Evolutionary conservation across 2,113 vertebrate genomes (phyloP), one percentile per base, ranked within the genome.

Genomic region (Varanus salvator): DNA sequence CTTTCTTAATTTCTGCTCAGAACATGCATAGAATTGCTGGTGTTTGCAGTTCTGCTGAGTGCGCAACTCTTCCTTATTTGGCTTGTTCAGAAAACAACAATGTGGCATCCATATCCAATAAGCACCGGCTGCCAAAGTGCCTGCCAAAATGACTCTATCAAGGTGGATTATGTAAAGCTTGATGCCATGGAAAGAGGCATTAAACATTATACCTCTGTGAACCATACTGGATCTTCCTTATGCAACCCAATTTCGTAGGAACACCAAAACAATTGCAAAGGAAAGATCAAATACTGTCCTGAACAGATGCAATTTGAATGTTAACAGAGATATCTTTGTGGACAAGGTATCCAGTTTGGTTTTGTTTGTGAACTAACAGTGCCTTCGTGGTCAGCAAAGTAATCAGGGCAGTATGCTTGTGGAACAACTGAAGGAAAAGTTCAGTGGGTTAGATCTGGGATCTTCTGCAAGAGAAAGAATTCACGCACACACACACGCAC

Each of bases 21-120:
- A 95, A 91, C 31, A 31, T 27, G 66, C 96, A 89, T 92, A 93
- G 94, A 94, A 92, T 92, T 87, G 94, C 82, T 88, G 91, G 89
- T 91, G 54, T 34, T 86, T 95, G 34, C 93, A 87, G 94, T 87
- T 94, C 91, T 94, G 54, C 93, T 82, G 94, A 93, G 91, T 85
- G 95, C 94, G n/a, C 90, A 94, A 91, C 54, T 82, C 9, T 86
- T 44, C 38, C 23, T 71, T 85, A 89, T 84, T 90, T 92, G 81
- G 69, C 95, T 96, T 94, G 9, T 25, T 92, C 80, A 92, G 82
- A 72, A 91, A 95, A 87, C 72, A 93, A 19, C 17, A 90, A 84
- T 9, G 74, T 29, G 87, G 78, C 82, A 88, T 94, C 91, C 57
- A 66, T 69, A 89, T 6, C 80, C 85, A 95, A 93, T 34, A 25